Evolutionary conservation across 2,113 vertebrate species (phyloP).

Genomic region (Chlorodrepanis virens): DNA sequence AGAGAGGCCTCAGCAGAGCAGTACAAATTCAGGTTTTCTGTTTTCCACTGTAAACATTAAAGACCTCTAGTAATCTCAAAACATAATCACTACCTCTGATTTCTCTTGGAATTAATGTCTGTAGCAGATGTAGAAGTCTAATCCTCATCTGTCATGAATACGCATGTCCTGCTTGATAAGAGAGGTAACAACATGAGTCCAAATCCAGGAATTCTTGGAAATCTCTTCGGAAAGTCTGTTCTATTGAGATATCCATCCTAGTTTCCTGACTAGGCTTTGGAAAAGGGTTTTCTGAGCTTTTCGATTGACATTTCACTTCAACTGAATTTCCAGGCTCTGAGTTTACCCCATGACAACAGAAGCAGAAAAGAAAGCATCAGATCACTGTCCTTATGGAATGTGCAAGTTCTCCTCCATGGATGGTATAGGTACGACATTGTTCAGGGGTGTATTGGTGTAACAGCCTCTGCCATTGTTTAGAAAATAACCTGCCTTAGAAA

Average conservation of each 20-base stretch:
- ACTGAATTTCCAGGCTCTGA: background rate
- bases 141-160: background rate
- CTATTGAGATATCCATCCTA: slow-evolving; percentile 7
- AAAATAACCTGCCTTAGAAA: background rate
- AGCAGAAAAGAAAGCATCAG: background rate
- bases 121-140: background rate
- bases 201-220: slow-evolving; percentile 36
- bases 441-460: background rate
- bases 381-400: background rate
- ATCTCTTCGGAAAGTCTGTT: slow-evolving; percentile 45
- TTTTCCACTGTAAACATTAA: background rate
- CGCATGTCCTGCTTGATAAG: slow-evolving; percentile 14
- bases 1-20: background rate
- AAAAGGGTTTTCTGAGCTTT: slow-evolving; percentile 2
- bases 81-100: background rate
- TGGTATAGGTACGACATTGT: background rate
- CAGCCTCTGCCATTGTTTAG: background rate
- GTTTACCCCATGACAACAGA: background rate
- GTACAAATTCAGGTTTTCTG: background rate
- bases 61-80: background rate
- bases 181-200: background rate
- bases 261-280: slow-evolving; percentile 15
- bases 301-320: background rate
- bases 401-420: background rate
- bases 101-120: background rate